These are phyloP conservation scores for Lineus longissimus DNA, from an alignment of 1,140 invertebrate species.

Conservation along the genomic window DNA sequence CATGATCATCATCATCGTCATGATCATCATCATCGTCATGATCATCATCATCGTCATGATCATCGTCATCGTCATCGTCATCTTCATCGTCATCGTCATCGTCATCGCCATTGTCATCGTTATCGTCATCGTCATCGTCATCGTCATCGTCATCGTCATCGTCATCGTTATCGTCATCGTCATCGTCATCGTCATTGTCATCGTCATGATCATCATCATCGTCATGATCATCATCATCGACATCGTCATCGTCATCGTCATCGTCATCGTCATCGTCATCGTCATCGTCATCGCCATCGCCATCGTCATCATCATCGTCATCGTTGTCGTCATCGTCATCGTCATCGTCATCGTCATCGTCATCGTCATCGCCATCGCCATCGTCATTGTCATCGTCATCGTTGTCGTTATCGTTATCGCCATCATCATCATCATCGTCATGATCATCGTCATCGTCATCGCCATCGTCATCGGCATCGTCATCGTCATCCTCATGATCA, in stretches of 20 bases:
- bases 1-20: too few relatives aligned
- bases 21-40: too few relatives aligned
- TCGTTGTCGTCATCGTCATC: background rate
- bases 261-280: constrained; percentile 5
- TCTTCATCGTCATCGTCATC: constrained; percentile 14
- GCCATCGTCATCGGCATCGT: too few relatives aligned
- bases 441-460: too few relatives aligned
- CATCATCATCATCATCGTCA: background rate
- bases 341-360: background rate
- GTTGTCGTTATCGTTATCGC: background rate
- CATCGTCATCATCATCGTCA: constrained; percentile 1
- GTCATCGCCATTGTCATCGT: constrained; percentile 1
- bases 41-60: too few relatives aligned
- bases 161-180: background rate
- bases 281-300: background rate
- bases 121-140: constrained; percentile 6
- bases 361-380: too few relatives aligned
- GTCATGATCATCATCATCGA: background rate
- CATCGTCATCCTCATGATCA: background rate
- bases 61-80: too few relatives aligned
- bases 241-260: constrained; percentile 8
- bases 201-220: too few relatives aligned
- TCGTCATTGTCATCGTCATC: background rate
- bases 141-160: background rate
- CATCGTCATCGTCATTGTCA: too few relatives aligned